phyloP scores from a whole-genome alignment of 2,113 vertebrate genomes.

The Myotis brandtii region DNA sequence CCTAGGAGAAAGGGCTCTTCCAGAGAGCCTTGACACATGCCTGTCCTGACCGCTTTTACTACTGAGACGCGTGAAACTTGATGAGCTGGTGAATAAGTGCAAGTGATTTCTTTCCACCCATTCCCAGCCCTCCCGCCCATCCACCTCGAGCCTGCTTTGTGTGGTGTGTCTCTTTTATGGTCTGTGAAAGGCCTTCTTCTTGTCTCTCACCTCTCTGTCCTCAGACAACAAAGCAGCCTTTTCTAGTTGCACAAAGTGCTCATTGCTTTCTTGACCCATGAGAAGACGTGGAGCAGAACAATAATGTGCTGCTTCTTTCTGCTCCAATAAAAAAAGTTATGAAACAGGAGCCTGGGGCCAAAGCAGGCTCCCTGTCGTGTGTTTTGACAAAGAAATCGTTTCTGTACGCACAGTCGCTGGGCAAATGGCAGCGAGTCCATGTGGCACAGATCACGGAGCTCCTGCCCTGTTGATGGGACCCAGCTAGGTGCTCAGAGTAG shows the following conservation, averaged over 20 bases:
- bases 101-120: constrained; percentile 8
- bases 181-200: constrained; percentile 67
- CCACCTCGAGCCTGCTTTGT: constrained; percentile 39
- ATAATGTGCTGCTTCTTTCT: constrained; percentile 71
- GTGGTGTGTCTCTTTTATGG: constrained; percentile 56
- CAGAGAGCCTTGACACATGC: neutral
- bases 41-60: neutral
- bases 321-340: constrained; percentile 76
- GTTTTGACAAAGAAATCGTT: constrained; percentile 77
- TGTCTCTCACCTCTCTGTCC: constrained; percentile 52
- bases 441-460: neutral
- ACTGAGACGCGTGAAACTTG: neutral
- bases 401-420: constrained; percentile 43
- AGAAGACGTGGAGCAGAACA: constrained; percentile 67
- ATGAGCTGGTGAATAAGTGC: neutral
- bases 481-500: neutral
- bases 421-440: neutral
- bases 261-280: constrained; percentile 73
- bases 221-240: constrained; percentile 82
- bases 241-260: constrained; percentile 68
- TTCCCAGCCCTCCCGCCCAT: constrained; percentile 39
- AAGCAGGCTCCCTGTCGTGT: constrained; percentile 50
- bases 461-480: neutral
- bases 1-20: neutral
- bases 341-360: constrained; percentile 78